Base-by-base conservation (phyloP, 2,888 invertebrate genomes). In the Rosalia funebris region DNA sequence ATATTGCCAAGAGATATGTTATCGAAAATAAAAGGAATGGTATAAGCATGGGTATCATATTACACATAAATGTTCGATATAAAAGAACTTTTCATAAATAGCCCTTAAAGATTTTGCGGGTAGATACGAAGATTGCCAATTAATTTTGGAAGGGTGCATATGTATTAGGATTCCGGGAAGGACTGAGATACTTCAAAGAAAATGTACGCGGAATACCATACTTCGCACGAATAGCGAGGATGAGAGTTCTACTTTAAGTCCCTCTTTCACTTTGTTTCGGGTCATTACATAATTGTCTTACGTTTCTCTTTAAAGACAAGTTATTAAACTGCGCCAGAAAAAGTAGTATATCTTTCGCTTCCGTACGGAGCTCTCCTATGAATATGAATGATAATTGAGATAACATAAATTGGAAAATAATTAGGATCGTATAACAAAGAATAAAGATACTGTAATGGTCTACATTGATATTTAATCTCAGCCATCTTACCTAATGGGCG, bases 141-240 rank as follows among this genome's bases (percentile, higher is more conserved):
- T 41, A 41, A 17, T 41, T 17, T 4, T 41, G 17, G 41, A 41
- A 41, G 17, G 19, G 41, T 41, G 31, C 20, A 31, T 46, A 46
- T 20, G 45, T 48, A 34, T 16, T 20, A 19, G n/a, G 34, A 48
- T 48, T 19, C 36, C 12, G 14, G 41, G n/a, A 3, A 12, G 41
- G 16, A 41, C 25, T 20, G 41, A 53, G 37, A 42, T 41, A 53
- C 42, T 42, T 53, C 42, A 53, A 42, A 53, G 45, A 9, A 11
- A 12, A 14, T 44, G 34, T 11, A 10, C 42, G 45, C 41, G 45
- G 42, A 19, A 55, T 34, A 44, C 4, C 45, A 55, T 45, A 45
- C 45, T 32, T 55, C 25, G 42, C 45, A 44, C 19, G 12, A 12
- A 48, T 5, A 10, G 11, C 11, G 9, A 37, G 15, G 37, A 48